Conservation (phyloP, 2,888 invertebrate species). For the Archaeoteleia sp. region DNA sequence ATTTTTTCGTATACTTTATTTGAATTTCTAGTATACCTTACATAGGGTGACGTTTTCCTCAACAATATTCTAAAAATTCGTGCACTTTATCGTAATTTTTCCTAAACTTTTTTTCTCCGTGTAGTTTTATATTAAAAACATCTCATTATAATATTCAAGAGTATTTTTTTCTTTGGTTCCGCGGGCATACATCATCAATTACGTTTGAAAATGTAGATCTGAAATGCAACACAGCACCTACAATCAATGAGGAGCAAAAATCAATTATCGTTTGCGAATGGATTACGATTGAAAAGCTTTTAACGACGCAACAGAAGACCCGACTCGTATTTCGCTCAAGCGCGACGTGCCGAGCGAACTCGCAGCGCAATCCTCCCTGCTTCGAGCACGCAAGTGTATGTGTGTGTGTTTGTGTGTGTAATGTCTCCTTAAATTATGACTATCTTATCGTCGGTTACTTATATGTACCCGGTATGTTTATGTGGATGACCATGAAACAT, state of each 20-base stretch:
- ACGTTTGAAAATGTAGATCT: constrained; percentile 44
- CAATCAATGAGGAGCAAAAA: constrained; percentile 51
- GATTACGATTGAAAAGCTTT: constrained; percentile 62
- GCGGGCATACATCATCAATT: constrained; percentile 35
- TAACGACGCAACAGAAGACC: constrained; percentile 60
- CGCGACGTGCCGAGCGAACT: constrained; percentile 51
- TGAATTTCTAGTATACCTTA: too few species aligned
- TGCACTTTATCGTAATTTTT: too few species aligned
- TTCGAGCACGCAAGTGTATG: too few species aligned
- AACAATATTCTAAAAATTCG: too few species aligned
- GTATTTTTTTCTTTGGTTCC: too few species aligned
- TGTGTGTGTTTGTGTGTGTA: too few species aligned
- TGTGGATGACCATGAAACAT: constrained; percentile 67
- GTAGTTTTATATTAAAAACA: too few species aligned
- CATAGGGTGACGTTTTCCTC: too few species aligned
- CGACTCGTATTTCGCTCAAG: constrained; percentile 60
- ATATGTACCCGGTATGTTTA: constrained; percentile 65
- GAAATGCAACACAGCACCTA: constrained; percentile 43
- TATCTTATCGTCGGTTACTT: constrained; percentile 69
- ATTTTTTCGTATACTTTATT: too few species aligned
- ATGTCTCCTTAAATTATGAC: constrained; percentile 68
- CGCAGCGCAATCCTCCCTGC: constrained; percentile 54
- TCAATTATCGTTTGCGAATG: constrained; percentile 55
- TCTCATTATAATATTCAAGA: too few species aligned
- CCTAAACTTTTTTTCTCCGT: too few species aligned